A percentile compares a stretch with the other conserved stretches of the same genome.
phyloP scores from a whole-genome alignment of 2,113 vertebrate genomes.

The Uropsilus gracilis region DNA sequence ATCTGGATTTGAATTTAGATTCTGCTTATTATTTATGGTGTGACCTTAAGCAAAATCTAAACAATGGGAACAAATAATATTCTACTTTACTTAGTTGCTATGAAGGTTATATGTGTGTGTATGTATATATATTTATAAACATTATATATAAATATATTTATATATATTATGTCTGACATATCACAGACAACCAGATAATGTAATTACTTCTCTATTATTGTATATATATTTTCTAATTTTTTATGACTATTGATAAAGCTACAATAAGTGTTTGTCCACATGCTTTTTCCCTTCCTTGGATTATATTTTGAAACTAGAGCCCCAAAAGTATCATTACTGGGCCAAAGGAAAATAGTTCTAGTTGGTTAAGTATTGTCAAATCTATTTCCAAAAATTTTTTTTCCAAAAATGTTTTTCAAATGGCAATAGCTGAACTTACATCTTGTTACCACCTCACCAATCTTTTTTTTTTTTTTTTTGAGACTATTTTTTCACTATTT shows the following conservation, averaged over 20 bases:
- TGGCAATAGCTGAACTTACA: background rate
- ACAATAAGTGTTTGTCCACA: background rate
- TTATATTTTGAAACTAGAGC: background rate
- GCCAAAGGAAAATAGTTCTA: conserved; percentile 1
- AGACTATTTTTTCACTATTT: no score
- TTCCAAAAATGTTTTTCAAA: background rate
- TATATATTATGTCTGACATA: background rate
- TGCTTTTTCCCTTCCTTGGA: conserved; percentile 2
- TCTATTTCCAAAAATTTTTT: background rate
- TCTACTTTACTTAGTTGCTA: background rate
- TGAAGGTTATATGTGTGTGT: background rate
- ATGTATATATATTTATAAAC: background rate
- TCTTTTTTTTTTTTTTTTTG: no score
- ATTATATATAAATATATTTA: background rate
- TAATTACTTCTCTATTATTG: background rate
- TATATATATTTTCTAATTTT: conserved; percentile 22
- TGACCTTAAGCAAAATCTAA: background rate
- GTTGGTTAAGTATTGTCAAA: background rate
- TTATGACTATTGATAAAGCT: background rate
- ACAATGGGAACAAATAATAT: background rate
- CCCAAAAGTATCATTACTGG: background rate
- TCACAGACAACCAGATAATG: background rate
- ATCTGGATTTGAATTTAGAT: background rate
- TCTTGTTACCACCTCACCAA: background rate
- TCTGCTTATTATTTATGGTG: background rate